Percentiles rank a stretch among this genome's conserved stretches.
Conservation (phyloP, 53 echinoderm and acorn worm species). For the Patiria pectinifera region DNA sequence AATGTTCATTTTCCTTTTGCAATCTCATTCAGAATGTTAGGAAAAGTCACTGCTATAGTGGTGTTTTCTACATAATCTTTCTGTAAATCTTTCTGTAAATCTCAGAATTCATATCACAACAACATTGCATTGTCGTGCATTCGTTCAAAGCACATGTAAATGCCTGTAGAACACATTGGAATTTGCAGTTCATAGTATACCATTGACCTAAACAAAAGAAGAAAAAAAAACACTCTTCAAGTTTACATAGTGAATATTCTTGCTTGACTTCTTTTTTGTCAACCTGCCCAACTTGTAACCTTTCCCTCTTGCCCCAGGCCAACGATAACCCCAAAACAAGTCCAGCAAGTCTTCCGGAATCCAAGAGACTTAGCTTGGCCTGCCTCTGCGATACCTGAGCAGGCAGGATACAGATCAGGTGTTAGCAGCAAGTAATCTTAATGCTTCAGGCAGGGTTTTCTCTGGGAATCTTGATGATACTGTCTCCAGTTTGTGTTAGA, state of each 20-base stretch:
- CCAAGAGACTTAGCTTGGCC: neutral
- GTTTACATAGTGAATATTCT: neutral
- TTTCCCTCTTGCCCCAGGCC: constrained; percentile 21
- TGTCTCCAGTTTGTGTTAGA: neutral
- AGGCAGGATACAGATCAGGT: neutral
- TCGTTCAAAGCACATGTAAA: too few relatives aligned
- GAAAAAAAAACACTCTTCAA: neutral
- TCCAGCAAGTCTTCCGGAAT: neutral
- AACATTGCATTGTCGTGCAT: too few relatives aligned
- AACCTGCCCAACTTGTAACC: neutral
- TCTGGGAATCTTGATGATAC: neutral
- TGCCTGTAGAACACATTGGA: too few relatives aligned
- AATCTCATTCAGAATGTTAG: too few relatives aligned
- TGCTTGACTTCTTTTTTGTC: neutral
- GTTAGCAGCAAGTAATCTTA: neutral
- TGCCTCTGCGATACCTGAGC: neutral
- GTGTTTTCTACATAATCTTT: too few relatives aligned
- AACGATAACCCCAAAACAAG: constrained; percentile 11
- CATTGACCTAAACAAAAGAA: neutral
- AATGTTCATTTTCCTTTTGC: too few relatives aligned
- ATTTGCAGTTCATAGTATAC: too few relatives aligned
- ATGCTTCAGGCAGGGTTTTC: neutral
- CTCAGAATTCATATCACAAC: too few relatives aligned
- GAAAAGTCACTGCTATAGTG: too few relatives aligned
- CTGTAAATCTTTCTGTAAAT: too few relatives aligned